Base-by-base conservation (phyloP, 2,888 invertebrate species). In the Campopleginae sp. region DNA sequence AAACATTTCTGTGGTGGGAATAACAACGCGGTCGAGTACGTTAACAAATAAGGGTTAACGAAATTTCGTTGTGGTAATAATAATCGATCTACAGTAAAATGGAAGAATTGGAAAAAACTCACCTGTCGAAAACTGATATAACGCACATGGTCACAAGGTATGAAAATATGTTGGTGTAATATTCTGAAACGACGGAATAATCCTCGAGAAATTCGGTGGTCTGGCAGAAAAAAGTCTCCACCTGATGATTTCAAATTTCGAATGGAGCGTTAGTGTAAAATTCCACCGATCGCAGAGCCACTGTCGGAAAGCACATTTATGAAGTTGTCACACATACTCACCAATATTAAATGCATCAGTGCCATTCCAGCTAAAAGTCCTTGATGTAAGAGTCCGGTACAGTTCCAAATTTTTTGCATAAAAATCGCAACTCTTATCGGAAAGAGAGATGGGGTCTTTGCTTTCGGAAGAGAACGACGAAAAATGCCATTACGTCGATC, bases 301-400 rank as follows among this genome's bases (percentile, higher is more conserved):
- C 48, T 19, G 46, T 68, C 68, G 46, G 1, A 14, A 0, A 48
- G 6, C 31, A 10, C 12, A 51, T 51, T 46, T 8, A 66, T 58
- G 48, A 46, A 27, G 0, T 27, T 14, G 71, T 27, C 7, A 19
- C 12, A 74, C 66, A 38, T 81, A 31, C 89, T 88, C 80, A 93
- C 94, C 87, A 92, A 87, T 77, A 93, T 89, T 33, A 93, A 89
- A 76, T 94, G 94, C 89, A 92, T 87, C 19, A 94, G 79, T 14
- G 93, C 91, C 88, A 94, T 92, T 71, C 94, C 94, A 42, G 91
- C 93, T 12, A 94, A 85, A 48, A 94, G 88, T 8, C 94, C 94
- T 84, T 94, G 93, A 87, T 89, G 91, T 82, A 93, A 87, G 12
- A 92, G 88, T 12, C 92, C 93, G 7, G 87, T 85, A 48, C 89